Evolutionary conservation across 2,888 invertebrate genomes (phyloP), one percentile per base, ranked within the genome.

Genomic region (Cephus pygmeus): DNA sequence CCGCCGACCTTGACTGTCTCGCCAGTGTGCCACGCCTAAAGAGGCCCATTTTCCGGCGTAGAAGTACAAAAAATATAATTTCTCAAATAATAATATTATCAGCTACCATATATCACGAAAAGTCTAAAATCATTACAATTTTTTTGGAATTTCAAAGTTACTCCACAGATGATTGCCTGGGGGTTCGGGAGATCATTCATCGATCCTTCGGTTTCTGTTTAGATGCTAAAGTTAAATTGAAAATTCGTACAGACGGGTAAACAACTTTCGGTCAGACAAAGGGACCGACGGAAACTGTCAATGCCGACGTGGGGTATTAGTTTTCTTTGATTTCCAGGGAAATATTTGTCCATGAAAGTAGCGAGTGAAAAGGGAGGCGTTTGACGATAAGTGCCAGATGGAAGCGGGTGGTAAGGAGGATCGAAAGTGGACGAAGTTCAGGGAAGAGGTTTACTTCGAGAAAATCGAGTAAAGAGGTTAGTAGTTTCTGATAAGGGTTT

Each of bases 1-100:
- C 69, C 78, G 78, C 75, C 78, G 78, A 75, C 78, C 78, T 78
- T 73, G 69, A 73, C 30, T 73, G 75, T 73, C 73, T 71, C 71
- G 71, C 71, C 71, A 31, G 71, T 34, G 71, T 34, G 71, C 71
- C 71, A 71, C 71, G 71, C 71, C 71, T 71, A 71, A 33, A 71
- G 31, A 31, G 71, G 71, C 56, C 56, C 56, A 23, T 56, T 56
- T 23, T 56, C 23, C 23, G 56, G 23, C 56, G 56, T 56, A 56
- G 56, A 23, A 56, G 6, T 6, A 4, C 15, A 15, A 6, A 23
- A 40, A 40, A 23, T 40, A 12, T 35, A 3, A 35, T 35, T 12
- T 35, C 35, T 35, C 3, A 35, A 35, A 35, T 12, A 3, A 12
- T 35, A 12, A 35, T 35, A 35, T 12, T 23, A 40, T 40, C 15